Evolutionary conservation across 2,888 invertebrate species (phyloP).

Genomic region (Prosopocoilus inquinatus): DNA sequence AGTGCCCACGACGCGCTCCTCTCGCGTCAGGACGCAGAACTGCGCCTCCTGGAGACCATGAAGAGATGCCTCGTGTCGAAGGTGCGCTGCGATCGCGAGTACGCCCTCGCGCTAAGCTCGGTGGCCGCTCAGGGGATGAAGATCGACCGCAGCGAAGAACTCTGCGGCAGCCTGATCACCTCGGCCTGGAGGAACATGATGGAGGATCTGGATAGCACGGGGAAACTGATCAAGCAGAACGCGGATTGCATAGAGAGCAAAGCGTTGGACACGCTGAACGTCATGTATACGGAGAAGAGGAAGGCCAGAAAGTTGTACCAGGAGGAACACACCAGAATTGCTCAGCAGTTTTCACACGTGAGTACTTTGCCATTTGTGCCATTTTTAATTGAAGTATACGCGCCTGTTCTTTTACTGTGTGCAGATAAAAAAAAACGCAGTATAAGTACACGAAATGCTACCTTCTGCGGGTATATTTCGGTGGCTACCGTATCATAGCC

Average conservation of each 20-base stretch:
- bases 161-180: conserved; percentile 68
- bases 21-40: conserved; percentile 87
- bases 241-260: conserved; percentile 82
- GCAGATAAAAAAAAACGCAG: no score
- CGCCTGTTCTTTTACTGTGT: no score
- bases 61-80: conserved; percentile 81
- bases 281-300: conserved; percentile 83
- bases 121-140: conserved; percentile 81
- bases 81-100: conserved; percentile 90
- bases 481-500: no score
- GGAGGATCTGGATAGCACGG: conserved; percentile 85
- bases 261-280: conserved; percentile 76
- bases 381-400: conserved; percentile 23
- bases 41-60: conserved; percentile 89
- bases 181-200: conserved; percentile 82
- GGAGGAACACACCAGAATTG: conserved; percentile 84
- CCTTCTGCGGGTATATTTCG: no score
- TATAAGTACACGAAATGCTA: no score
- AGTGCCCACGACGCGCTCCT: conserved; percentile 89
- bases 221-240: conserved; percentile 77
- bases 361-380: conserved; percentile 42
- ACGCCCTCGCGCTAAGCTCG: conserved; percentile 79
- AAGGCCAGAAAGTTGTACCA: conserved; percentile 83
- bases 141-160: conserved; percentile 73
- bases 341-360: conserved; percentile 77